A percentile compares a stretch with the other conserved stretches of the same genome.
Evolutionary conservation across 2,888 invertebrate genomes (phyloP).

Genomic region (Acanthopleura granulata): DNA sequence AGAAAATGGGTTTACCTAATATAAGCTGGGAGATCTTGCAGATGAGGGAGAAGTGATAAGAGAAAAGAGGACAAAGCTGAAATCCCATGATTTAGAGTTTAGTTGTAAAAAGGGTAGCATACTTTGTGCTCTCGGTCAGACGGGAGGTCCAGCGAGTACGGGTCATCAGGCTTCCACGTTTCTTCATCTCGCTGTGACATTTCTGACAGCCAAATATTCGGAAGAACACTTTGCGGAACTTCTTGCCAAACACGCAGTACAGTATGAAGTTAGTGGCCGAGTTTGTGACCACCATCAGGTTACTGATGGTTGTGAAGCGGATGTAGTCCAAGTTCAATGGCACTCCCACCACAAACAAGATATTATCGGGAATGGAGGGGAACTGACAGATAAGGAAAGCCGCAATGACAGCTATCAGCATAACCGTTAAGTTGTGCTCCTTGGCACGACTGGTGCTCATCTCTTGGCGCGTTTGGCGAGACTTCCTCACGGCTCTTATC

Average conservation of each 20-base stretch:
- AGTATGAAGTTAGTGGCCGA: conserved; percentile 56
- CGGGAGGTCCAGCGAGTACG: conserved; percentile 9
- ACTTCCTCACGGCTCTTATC: conserved; percentile 59
- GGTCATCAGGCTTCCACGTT: conserved; percentile 14
- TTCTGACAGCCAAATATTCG: conserved; percentile 34
- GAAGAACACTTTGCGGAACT: conserved; percentile 51
- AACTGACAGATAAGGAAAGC: conserved; percentile 92
- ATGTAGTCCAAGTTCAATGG: conserved; percentile 16
- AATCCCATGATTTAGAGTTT: not conserved
- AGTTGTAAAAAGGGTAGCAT: conserved; percentile 7
- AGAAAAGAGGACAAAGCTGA: not conserved
- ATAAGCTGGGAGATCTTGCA: not conserved
- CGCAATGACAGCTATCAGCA: conserved; percentile 94
- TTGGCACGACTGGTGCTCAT: conserved; percentile 70
- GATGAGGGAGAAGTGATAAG: not conserved
- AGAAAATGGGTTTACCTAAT: conserved; percentile 7
- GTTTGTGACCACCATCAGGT: conserved; percentile 53
- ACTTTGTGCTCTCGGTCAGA: conserved; percentile 14
- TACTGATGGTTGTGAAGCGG: conserved; percentile 38
- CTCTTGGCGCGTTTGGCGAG: conserved; percentile 44
- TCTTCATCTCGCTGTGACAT: conserved; percentile 19
- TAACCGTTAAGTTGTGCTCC: conserved; percentile 94
- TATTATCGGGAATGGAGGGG: conserved; percentile 65
- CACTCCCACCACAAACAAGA: conserved; percentile 52
- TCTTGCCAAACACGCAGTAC: conserved; percentile 59